Evolutionary conservation across 2,113 vertebrate species (phyloP).

Genomic region (Vulpes lagopus): DNA sequence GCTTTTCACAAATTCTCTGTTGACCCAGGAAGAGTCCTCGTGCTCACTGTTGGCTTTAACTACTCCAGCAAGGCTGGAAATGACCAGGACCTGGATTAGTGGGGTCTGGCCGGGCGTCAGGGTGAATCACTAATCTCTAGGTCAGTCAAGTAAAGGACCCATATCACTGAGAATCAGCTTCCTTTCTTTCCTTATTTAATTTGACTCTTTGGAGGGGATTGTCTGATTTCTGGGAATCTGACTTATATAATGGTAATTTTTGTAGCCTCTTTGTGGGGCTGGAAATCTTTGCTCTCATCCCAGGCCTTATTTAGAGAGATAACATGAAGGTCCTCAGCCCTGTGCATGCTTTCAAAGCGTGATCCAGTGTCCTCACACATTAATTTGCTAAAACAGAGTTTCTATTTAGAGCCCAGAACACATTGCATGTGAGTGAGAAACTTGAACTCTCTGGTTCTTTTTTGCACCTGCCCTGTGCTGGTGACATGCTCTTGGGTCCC

Average conservation of each 20-base stretch:
- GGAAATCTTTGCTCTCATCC: constrained; percentile 38
- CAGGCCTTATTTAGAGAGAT: not conserved
- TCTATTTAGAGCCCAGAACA: constrained; percentile 62
- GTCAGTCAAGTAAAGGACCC: not conserved
- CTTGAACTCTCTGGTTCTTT: constrained; percentile 13
- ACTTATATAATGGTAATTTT: not conserved
- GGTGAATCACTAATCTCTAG: not conserved
- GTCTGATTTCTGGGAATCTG: constrained; percentile 48
- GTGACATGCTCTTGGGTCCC: not conserved
- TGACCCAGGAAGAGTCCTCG: not conserved
- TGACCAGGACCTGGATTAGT: not conserved
- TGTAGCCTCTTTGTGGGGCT: not conserved
- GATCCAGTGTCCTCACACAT: constrained; percentile 23
- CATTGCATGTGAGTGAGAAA: not conserved
- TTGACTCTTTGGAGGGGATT: not conserved
- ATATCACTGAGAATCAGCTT: not conserved
- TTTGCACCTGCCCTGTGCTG: constrained; percentile 1
- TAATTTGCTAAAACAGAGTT: constrained; percentile 48
- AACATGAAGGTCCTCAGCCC: constrained; percentile 37
- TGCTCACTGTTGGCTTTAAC: not conserved
- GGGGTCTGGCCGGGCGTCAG: not conserved
- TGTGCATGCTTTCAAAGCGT: not conserved
- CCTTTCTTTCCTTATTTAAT: not conserved
- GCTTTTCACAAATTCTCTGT: constrained; percentile 15
- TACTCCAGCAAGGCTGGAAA: not conserved